Base-by-base conservation (phyloP, 2,888 invertebrate species). In the Arge pagana region DNA sequence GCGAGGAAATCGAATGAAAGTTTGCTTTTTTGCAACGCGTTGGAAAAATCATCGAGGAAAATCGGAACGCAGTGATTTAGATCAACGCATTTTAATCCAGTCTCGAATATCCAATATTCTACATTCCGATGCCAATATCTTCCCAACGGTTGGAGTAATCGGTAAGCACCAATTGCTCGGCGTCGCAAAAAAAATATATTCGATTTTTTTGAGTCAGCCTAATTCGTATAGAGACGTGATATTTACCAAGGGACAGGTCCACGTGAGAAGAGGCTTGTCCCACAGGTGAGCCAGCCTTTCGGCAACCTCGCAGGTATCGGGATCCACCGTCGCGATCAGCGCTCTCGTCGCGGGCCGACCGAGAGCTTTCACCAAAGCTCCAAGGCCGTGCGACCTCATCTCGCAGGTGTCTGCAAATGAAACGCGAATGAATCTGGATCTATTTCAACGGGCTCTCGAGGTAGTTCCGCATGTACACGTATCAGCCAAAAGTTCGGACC, bases 211-310 rank as follows among this genome's bases (percentile, higher is more conserved):
- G n/a, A n/a, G n/a, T n/a, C n/a, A n/a, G n/a, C n/a, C n/a, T n/a
- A n/a, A n/a, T n/a, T n/a, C n/a, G n/a, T n/a, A n/a, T n/a, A n/a
- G n/a, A n/a, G n/a, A n/a, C n/a, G n/a, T n/a, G 26, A 26, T 40
- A 62, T 70, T 77, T 66, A 81, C 81, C 77, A 79, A 72, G 30
- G 82, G 82, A 61, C 82, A 82, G 57, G 81, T 82, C 82, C 82
- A 83, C 8, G 81, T 79, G 52, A 79, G 66, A 33, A 82, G 66
- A 6, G 79, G 77, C 42, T 76, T 76, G 60, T 80, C 79, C 70
- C 79, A 79, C 57, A 81, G 78, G 56, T 76, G 74, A 6, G 81
- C 78, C 42, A 82, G 73, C 57, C 79, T 76, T 19, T 77, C 76
- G 6, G 78, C 78, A 8, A 79, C 74, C 26, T 79, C 77, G 64